Evolutionary conservation across 2,888 invertebrate species (phyloP).

Genomic region (Trichogramma evanescens): DNA sequence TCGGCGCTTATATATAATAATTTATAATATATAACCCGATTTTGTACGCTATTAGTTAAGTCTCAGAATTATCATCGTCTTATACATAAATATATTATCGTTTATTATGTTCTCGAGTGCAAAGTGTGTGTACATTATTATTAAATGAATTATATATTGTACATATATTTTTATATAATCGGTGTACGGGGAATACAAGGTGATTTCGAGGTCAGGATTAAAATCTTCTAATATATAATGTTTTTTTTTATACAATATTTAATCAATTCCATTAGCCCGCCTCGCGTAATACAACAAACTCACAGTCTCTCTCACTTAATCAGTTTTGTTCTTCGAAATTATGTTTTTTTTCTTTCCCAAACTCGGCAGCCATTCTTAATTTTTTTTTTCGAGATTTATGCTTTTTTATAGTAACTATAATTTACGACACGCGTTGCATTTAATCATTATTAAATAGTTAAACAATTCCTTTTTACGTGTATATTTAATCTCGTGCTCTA

Average conservation of each 20-base stretch:
- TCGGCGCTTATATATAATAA: too few relatives aligned
- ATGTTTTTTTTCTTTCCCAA: not conserved
- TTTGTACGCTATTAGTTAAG: slow-evolving; percentile 13
- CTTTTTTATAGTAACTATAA: slow-evolving; percentile 9
- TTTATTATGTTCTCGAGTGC: slow-evolving; percentile 2
- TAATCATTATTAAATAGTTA: slow-evolving; percentile 3
- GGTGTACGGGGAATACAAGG: slow-evolving; percentile 1
- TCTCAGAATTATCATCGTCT: slow-evolving; percentile 6
- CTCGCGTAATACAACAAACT: not conserved
- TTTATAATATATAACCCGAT: not conserved
- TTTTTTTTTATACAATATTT: not conserved
- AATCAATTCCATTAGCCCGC: not conserved
- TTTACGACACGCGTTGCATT: slow-evolving; percentile 2
- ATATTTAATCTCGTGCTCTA: too few relatives aligned
- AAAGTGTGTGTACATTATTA: not conserved
- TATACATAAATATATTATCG: slow-evolving; percentile 15
- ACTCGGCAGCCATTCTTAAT: too few relatives aligned
- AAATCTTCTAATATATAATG: slow-evolving; percentile 11
- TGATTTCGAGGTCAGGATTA: slow-evolving; percentile 21
- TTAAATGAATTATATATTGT: slow-evolving; percentile 12
- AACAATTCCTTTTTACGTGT: slow-evolving; percentile 16
- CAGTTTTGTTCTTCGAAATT: not conserved
- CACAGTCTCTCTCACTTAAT: not conserved
- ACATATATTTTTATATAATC: slow-evolving; percentile 15
- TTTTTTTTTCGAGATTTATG: not conserved